These are phyloP conservation scores for Clarias gariepinus DNA, from an alignment of 2,113 vertebrate species.

Conservation along the genomic window DNA sequence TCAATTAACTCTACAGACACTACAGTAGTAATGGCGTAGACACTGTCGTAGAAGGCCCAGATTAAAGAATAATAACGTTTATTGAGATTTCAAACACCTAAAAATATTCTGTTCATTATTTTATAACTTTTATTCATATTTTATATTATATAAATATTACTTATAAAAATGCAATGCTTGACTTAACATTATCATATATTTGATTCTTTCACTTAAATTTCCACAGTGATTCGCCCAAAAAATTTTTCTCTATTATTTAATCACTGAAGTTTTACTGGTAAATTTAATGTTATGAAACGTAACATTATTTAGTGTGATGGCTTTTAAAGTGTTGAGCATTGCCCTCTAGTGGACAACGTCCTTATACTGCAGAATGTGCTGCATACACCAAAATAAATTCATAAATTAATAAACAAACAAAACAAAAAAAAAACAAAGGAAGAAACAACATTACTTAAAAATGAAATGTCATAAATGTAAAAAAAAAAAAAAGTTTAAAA, in stretches of 20 bases:
- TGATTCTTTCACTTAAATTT: not conserved
- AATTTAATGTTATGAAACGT: not conserved
- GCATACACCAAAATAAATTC: not conserved
- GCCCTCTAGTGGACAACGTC: not conserved
- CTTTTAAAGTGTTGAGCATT: not conserved
- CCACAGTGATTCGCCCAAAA: not conserved
- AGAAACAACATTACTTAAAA: not conserved
- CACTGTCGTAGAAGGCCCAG: not conserved
- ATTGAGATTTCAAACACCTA: not conserved
- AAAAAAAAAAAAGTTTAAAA: no score
- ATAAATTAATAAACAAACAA: no score
- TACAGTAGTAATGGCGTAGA: not conserved
- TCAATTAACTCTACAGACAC: not conserved
- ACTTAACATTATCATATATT: not conserved
- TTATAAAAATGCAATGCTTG: not conserved
- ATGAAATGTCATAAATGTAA: not conserved
- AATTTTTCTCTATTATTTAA: not conserved
- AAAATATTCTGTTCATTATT: no score
- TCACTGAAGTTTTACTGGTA: not conserved
- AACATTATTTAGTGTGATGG: not conserved
- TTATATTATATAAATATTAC: not conserved
- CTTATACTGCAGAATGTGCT: not conserved
- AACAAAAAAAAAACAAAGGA: no score
- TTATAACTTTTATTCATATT: no score
- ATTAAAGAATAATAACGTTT: slow-evolving; percentile 2